phyloP scores from a whole-genome alignment of 2,113 vertebrate species.

The Lanius collurio region DNA sequence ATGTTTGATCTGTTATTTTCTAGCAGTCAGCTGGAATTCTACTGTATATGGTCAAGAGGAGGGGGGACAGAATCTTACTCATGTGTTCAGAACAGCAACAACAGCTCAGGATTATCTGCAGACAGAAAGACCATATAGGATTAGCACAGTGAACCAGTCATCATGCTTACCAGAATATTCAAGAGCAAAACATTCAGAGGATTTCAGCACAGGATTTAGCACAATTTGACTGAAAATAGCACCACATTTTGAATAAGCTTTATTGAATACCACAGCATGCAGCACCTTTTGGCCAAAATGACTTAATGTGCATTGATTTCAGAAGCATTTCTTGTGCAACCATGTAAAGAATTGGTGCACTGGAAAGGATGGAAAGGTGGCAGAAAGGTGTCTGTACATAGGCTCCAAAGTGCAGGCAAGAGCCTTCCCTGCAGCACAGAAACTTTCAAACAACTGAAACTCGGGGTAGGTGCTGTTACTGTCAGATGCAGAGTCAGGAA shows the following conservation, averaged over 20 bases:
- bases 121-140: constrained; percentile 54
- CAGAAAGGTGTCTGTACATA: not conserved
- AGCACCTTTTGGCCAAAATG: not conserved
- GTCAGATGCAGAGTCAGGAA: constrained; percentile 5
- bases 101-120: constrained; percentile 60
- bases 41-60: not conserved
- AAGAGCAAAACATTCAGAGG: constrained; percentile 56
- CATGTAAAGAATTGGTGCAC: not conserved
- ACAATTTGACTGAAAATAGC: constrained; percentile 32
- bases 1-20: not conserved
- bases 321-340: not conserved
- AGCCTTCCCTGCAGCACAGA: not conserved
- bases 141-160: constrained; percentile 58
- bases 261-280: not conserved
- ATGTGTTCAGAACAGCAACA: constrained; percentile 38
- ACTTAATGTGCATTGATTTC: not conserved
- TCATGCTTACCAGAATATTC: constrained; percentile 32
- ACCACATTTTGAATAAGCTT: not conserved
- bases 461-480: not conserved
- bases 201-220: constrained; percentile 48
- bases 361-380: not conserved
- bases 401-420: not conserved
- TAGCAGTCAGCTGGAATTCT: not conserved
- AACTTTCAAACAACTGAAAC: not conserved
- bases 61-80: constrained; percentile 13